Percentiles rank a stretch among this genome's conserved stretches.
Conservation (phyloP, 2,888 invertebrate genomes). For the Magallana nippona region DNA sequence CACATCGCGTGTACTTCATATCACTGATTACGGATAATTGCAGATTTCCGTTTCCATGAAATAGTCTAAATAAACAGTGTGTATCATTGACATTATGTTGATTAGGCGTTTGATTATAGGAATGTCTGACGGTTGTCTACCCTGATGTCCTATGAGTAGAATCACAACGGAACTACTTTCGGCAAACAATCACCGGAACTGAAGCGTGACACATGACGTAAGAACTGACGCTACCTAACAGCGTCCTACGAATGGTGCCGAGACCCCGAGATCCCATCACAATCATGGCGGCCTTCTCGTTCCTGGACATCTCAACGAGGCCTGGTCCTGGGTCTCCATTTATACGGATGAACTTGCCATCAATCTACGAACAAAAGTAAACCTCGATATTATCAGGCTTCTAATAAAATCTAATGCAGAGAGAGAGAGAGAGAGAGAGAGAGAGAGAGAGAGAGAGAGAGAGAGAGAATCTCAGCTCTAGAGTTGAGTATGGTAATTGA, state of each 20-base stretch:
- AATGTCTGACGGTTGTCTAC: neutral
- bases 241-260: neutral
- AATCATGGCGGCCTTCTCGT: neutral
- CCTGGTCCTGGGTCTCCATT: slow-evolving; percentile 6
- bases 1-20: no score
- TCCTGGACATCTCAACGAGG: neutral
- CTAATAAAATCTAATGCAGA: no score
- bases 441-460: no score
- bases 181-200: slow-evolving; percentile 12
- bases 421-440: no score
- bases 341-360: neutral
- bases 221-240: slow-evolving; percentile 2
- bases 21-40: no score
- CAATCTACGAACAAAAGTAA: neutral
- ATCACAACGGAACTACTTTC: neutral
- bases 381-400: no score
- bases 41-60: no score
- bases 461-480: no score
- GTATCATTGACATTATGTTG: no score
- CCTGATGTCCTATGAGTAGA: neutral
- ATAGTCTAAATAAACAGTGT: no score
- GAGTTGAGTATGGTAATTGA: no score
- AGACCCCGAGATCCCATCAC: slow-evolving; percentile 13
- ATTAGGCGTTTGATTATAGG: no score
- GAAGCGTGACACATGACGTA: slow-evolving; percentile 17